Evolutionary conservation across 2,888 invertebrate species (phyloP).

Genomic region (Oligia strigilis): DNA sequence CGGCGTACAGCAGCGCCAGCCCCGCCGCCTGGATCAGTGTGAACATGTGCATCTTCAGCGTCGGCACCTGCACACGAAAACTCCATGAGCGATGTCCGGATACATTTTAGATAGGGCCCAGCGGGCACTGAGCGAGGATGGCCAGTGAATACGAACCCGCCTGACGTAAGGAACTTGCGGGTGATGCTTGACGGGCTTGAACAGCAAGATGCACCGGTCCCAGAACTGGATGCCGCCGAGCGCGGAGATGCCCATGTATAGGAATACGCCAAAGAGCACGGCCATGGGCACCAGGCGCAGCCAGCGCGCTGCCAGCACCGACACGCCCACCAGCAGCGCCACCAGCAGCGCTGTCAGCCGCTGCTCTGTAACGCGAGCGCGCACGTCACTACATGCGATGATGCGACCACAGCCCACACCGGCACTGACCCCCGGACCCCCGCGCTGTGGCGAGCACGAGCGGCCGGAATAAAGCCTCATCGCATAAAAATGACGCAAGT

Average conservation of each 20-base stretch:
- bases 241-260: constrained; percentile 99
- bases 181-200: constrained; percentile 99
- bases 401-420: neutral
- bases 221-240: constrained; percentile 98
- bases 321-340: constrained; percentile 94
- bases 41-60: constrained; percentile 97
- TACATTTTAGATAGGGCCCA: neutral
- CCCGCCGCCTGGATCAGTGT: constrained; percentile 96
- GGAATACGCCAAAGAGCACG: constrained; percentile 99
- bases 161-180: constrained; percentile 97
- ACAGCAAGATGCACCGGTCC: constrained; percentile 96
- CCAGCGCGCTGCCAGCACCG: constrained; percentile 95
- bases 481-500: too few relatives aligned
- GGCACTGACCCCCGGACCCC: neutral
- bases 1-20: constrained; percentile 95
- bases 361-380: constrained; percentile 92
- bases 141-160: constrained; percentile 89
- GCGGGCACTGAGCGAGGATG: neutral
- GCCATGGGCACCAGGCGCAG: constrained; percentile 97
- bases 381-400: neutral
- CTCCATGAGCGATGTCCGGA: neutral
- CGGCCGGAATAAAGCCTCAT: neutral
- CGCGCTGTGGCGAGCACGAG: neutral
- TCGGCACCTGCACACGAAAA: constrained; percentile 92
- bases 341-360: constrained; percentile 95